Conservation (phyloP, 2,113 vertebrate genomes). For the Datnioides undecimradiatus region DNA sequence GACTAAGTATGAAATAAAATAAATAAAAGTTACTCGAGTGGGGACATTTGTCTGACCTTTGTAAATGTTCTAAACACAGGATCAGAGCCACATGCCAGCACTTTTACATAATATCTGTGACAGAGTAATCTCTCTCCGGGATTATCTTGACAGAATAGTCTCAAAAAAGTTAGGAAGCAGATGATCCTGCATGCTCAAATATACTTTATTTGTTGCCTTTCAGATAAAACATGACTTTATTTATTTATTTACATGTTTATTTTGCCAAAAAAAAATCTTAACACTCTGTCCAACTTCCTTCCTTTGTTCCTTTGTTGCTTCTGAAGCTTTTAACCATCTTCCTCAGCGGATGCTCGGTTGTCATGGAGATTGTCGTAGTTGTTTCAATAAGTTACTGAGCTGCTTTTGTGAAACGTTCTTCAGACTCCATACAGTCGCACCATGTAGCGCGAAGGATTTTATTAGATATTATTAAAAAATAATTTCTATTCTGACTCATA, state of each 20-base stretch:
- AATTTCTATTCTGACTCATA: no score
- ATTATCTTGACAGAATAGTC: no score
- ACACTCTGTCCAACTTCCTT: background rate
- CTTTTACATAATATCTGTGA: no score
- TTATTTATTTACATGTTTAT: background rate
- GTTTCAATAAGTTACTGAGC: background rate
- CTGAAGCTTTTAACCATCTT: background rate
- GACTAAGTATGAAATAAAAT: no score
- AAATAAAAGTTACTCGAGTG: no score
- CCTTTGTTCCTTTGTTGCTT: background rate
- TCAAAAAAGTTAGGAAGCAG: no score
- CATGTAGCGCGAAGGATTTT: background rate
- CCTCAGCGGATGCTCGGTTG: background rate
- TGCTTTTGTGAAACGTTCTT: background rate
- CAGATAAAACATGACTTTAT: background rate
- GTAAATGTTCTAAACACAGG: no score
- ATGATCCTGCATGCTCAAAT: no score
- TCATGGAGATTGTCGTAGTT: background rate
- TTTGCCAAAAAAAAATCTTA: background rate
- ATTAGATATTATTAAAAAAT: no score
- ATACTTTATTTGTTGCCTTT: background rate
- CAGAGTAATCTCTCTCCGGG: no score
- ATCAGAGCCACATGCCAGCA: no score
- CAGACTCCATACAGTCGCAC: background rate
- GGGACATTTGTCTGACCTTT: no score